A percentile compares a stretch with the other conserved stretches of the same genome.
Conservation (phyloP, 92 coral and sea anemone species). For the Palythoa caribaeorum region DNA sequence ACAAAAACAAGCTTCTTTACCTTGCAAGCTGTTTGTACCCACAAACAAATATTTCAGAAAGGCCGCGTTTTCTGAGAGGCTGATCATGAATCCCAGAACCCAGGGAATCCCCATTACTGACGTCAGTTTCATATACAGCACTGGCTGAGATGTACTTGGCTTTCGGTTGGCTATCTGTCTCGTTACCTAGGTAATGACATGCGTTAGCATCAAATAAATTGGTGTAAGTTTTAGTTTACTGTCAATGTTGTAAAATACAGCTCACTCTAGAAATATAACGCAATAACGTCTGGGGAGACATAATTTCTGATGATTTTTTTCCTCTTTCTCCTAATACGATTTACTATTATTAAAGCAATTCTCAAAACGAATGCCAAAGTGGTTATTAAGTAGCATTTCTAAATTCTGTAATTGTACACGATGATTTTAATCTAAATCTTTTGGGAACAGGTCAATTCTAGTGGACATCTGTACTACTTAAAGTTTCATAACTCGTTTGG, state of each 20-base stretch:
- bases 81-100: slow-evolving; percentile 27
- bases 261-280: not conserved
- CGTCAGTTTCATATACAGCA: slow-evolving; percentile 28
- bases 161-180: slow-evolving; percentile 9
- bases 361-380: too few species aligned
- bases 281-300: too few species aligned
- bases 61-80: not conserved
- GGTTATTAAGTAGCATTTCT: too few species aligned
- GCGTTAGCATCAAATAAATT: not conserved
- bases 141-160: slow-evolving; percentile 10
- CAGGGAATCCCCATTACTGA: slow-evolving; percentile 43
- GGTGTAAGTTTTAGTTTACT: too few species aligned
- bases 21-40: slow-evolving; percentile 35
- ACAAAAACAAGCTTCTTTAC: not conserved
- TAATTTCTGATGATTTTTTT: too few species aligned
- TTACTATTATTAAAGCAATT: too few species aligned
- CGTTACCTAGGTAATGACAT: slow-evolving; percentile 1
- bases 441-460: too few species aligned
- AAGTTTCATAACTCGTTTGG: too few species aligned
- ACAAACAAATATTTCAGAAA: slow-evolving; percentile 33
- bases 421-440: too few species aligned
- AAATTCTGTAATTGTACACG: too few species aligned
- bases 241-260: not conserved
- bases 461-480: too few species aligned
- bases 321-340: too few species aligned